Base-by-base conservation (phyloP, 2,113 vertebrate species). In the Gobio gobio region DNA sequence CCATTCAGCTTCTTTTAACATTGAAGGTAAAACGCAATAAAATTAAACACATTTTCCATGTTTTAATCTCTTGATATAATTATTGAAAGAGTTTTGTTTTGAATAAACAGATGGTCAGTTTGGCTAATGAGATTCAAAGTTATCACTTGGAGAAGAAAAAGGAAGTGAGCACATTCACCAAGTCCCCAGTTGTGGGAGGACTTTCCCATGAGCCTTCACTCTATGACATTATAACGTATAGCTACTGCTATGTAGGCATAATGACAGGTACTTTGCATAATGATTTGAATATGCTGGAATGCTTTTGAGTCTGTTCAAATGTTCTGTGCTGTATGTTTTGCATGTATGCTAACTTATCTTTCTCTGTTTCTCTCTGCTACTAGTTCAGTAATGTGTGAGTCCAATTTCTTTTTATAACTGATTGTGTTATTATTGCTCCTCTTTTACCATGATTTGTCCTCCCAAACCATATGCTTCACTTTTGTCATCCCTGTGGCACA, bases 241-340 rank as follows among this genome's bases (percentile, higher is more conserved):
- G 96, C 92, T 97, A 97, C 92, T 98, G 97, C 92, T 97, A 97
- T 29, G 91, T 97, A 22, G 97, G 97, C 3, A 92, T 97, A 82
- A 93, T 98, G 95, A 97, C 97, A 3, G 97, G 97, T 98, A 89
- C 66, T 45, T 61, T 45, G 29, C 10, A 61, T 75, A n/a, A 61
- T 49, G 8, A 14, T 59, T 43, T 78, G 73, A 59, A 73, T 83
- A 5, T 49, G 36, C 83, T 18, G 22, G 22, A 68, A 49, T 56
- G 72, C 47, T 82, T 75, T 77, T n/a, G 61, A 56, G 33, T 75
- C 33, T 86, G 20, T 78, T 10, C 63, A 16, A 5, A 70, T 56
- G 18, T 79, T 61, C 5, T 24, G 74, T 83, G 24, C 66, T 58
- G 36, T 70, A 18, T 86, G 74, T 70, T 85, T 93, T 91, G 93